Percentiles rank a stretch among this genome's conserved stretches.
phyloP scores from a whole-genome alignment of 2,113 vertebrate species.

The Haemorhous mexicanus region DNA sequence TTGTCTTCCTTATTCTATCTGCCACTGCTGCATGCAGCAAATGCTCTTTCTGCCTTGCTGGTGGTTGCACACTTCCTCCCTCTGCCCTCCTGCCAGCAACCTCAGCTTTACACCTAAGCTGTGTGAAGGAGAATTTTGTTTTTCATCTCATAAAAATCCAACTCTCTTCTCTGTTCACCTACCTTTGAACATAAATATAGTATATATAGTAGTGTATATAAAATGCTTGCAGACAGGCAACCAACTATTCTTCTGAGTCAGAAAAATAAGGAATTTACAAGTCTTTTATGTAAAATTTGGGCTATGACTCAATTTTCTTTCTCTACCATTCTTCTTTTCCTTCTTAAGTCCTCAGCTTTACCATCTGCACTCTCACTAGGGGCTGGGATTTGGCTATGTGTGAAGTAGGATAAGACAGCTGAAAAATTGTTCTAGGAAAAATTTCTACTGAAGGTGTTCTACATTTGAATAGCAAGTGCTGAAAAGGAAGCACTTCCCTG shows the following conservation, averaged over 20 bases:
- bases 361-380: slow-evolving; percentile 10
- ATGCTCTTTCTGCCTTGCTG: not conserved
- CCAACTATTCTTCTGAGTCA: not conserved
- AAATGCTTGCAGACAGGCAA: not conserved
- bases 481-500: not conserved
- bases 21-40: not conserved
- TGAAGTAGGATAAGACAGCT: not conserved
- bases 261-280: not conserved
- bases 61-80: slow-evolving; percentile 27
- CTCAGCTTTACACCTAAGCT: not conserved
- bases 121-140: not conserved
- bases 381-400: not conserved
- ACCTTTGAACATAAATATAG: not conserved
- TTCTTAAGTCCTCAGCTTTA: not conserved
- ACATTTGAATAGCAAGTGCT: not conserved
- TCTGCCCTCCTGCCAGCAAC: not conserved
- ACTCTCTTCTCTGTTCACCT: not conserved
- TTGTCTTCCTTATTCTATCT: not conserved
- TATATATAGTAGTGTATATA: not conserved
- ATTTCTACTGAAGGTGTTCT: not conserved
- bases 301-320: not conserved
- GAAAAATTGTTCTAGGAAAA: not conserved
- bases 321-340: not conserved
- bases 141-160: not conserved
- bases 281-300: not conserved